A percentile compares a stretch with the other conserved stretches of the same genome.
These are phyloP conservation scores for Seriola rivoliana DNA, from an alignment of 2,113 vertebrate genomes.

Conservation along the genomic window DNA sequence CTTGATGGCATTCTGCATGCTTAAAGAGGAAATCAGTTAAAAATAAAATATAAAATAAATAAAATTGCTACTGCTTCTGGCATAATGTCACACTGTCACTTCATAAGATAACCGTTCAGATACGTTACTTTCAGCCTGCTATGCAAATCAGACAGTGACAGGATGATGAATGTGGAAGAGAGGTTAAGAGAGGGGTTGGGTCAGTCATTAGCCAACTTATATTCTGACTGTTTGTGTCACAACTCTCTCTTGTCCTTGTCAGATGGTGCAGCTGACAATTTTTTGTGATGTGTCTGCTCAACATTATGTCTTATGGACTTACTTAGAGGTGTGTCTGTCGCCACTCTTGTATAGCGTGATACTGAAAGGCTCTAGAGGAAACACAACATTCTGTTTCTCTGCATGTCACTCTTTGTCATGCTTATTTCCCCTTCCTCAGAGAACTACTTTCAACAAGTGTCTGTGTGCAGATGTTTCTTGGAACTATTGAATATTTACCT, in stretches of 20 bases:
- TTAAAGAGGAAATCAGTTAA: neutral
- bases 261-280: neutral
- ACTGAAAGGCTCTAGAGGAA: neutral
- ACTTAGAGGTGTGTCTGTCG: neutral
- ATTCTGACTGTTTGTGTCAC: neutral
- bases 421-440: conserved; percentile 8
- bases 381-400: neutral
- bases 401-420: conserved; percentile 14
- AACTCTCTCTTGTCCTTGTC: neutral
- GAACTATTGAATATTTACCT: conserved; percentile 5
- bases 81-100: neutral
- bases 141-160: neutral
- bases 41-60: too few relatives aligned
- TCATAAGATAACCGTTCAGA: neutral
- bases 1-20: neutral
- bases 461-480: neutral
- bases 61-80: neutral
- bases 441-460: conserved; percentile 7
- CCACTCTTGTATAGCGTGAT: neutral
- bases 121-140: neutral
- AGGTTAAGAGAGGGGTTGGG: too few relatives aligned
- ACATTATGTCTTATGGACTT: conserved; percentile 13
- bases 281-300: conserved; percentile 6
- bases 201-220: neutral
- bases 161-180: too few relatives aligned